Base-by-base conservation (phyloP, 92 coral and sea anemone genomes). In the Anthopleura xanthogrammica region DNA sequence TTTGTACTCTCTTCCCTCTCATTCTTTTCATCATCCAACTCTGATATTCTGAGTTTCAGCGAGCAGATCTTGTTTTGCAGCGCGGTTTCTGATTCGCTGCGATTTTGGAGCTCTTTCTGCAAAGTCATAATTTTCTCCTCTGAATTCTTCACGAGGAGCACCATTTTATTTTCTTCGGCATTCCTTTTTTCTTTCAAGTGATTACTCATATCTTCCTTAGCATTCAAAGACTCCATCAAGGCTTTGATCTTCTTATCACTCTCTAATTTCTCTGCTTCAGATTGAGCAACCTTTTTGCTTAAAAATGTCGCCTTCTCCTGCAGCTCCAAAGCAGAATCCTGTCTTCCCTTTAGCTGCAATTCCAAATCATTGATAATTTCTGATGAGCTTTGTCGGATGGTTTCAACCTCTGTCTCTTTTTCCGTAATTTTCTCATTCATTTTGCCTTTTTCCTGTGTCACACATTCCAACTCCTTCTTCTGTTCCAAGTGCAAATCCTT, bases 291-390 rank as follows among this genome's bases (percentile, higher is more conserved):
- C 52, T 24, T 39, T 41, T 64, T n/a, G 17, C 48, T 41, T n/a
- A 80, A 19, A 80, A 41, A 16, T 40, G 64, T 80, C 23, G 70
- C 83, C 36, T 41, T 80, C 19, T 64, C 75, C 39, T 40, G 48
- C 20, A 80, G 10, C 58, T 80, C 76, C 29, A 64, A 17, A 39
- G 66, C 83, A n/a, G 76, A 80, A 36, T 80, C 83, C 19, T 22
- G 22, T 36, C 58, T 22, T 16, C 50, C 83, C 3, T n/a, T 42
- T 3, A 76, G 79, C 42, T 76, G 23, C 16, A 12, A 14, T 23
- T 43, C 56, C 56, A 76, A 52, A 4, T 76, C 41, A 36, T 36
- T 29, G 14, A 68, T 68, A 24, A 68, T 68, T 68, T 68, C 46
- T 29, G 74, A 68, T 14, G 74, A 68, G 74, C 42, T 68, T 36